phyloP scores from a whole-genome alignment of 1,140 invertebrate genomes.

The Drosophila mayri region DNA sequence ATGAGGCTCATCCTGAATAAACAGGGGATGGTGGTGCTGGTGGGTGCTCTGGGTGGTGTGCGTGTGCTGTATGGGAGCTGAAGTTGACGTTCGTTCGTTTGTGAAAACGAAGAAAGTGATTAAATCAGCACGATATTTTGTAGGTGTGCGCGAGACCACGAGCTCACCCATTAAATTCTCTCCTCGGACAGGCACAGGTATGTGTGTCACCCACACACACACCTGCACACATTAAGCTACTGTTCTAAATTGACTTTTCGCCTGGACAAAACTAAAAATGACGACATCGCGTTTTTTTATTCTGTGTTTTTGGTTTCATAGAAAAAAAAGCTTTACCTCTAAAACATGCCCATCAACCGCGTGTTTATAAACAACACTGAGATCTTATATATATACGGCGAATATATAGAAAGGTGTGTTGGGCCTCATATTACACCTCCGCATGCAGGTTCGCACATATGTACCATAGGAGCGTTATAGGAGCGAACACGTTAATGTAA shows the following conservation, averaged over 20 bases:
- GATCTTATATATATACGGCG: slow-evolving; percentile 36
- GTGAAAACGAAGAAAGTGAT: slow-evolving; percentile 79
- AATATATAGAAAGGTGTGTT: slow-evolving; percentile 49
- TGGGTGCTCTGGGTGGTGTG: slow-evolving; percentile 26
- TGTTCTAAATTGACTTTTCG: slow-evolving; percentile 77
- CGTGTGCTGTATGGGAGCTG: slow-evolving; percentile 70
- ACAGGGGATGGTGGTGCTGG: slow-evolving; percentile 26
- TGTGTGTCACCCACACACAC: slow-evolving; percentile 33
- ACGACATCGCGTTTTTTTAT: slow-evolving; percentile 70
- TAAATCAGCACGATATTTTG: slow-evolving; percentile 83
- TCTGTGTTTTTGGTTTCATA: slow-evolving; percentile 16
- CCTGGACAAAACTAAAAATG: slow-evolving; percentile 80
- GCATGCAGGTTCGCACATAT: slow-evolving; percentile 39
- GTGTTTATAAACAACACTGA: slow-evolving; percentile 58
- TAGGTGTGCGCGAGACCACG: slow-evolving; percentile 72
- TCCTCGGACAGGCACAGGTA: slow-evolving; percentile 30
- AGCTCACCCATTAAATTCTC: slow-evolving; percentile 76
- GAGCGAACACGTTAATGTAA: slow-evolving; percentile 49
- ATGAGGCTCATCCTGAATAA: slow-evolving; percentile 71
- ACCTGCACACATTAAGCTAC: slow-evolving; percentile 36
- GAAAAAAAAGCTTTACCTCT: slow-evolving; percentile 45
- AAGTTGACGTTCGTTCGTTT: slow-evolving; percentile 79
- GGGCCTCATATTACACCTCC: slow-evolving; percentile 44
- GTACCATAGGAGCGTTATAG: slow-evolving; percentile 26
- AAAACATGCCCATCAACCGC: slow-evolving; percentile 46